Conservation (phyloP, 1,140 invertebrate genomes). For the Tetragnatha versicolor region DNA sequence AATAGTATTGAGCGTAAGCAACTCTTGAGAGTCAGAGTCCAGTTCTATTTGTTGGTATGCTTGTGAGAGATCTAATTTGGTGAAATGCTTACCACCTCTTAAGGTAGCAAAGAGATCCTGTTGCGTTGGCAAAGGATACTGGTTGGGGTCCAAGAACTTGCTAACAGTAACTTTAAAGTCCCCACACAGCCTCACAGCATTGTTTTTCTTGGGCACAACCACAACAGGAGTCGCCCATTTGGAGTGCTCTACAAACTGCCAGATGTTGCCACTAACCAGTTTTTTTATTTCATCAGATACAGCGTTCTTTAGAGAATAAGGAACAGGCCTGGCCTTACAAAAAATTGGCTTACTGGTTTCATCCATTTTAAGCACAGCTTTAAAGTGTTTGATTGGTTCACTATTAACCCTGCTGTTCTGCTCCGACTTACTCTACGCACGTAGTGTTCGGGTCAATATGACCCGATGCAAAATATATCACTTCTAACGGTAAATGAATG, state of each 20-base stretch:
- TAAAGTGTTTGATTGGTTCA: no score
- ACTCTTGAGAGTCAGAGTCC: conserved; percentile 56
- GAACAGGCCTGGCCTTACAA: conserved; percentile 59
- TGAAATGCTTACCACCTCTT: conserved; percentile 56
- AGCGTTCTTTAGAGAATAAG: conserved; percentile 62
- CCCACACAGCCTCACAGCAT: no score
- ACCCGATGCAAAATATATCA: no score
- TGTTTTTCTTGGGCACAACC: not conserved
- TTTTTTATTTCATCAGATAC: conserved; percentile 62
- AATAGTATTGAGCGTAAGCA: conserved; percentile 61
- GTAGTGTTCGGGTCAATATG: no score
- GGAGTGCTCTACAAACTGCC: conserved; percentile 61
- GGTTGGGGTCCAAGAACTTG: conserved; percentile 38
- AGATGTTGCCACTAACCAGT: conserved; percentile 61
- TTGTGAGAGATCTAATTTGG: conserved; percentile 59
- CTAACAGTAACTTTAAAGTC: conserved; percentile 60
- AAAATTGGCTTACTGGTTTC: not conserved
- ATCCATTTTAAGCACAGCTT: no score
- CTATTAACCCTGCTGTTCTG: no score
- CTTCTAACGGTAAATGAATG: no score
- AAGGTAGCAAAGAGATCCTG: conserved; percentile 50
- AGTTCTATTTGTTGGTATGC: conserved; percentile 60
- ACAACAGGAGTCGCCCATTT: conserved; percentile 54
- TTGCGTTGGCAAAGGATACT: conserved; percentile 57
- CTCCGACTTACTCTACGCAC: no score